phyloP scores from a whole-genome alignment of 2,888 invertebrate species.

The Actias luna region DNA sequence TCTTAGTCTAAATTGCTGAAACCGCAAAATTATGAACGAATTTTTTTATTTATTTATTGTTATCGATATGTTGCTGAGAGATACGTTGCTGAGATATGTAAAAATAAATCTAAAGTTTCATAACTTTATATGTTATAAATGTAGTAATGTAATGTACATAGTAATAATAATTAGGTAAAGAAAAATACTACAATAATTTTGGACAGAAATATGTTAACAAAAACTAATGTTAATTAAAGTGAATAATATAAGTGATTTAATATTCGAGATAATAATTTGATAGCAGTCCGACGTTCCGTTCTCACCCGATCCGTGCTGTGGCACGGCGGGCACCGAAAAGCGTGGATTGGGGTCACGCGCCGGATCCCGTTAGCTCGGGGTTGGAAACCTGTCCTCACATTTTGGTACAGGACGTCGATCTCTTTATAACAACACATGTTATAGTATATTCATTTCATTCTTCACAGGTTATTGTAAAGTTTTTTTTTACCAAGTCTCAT shows the following conservation, averaged over 20 bases:
- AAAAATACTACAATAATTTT: not conserved
- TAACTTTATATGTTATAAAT: too few relatives aligned
- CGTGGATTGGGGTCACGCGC: slow-evolving; percentile 45
- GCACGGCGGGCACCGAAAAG: slow-evolving; percentile 41
- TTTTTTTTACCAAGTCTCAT: not conserved
- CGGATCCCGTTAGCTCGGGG: slow-evolving; percentile 46
- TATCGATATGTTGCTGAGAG: too few relatives aligned
- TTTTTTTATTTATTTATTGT: too few relatives aligned
- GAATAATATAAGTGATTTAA: not conserved
- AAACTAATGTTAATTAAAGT: not conserved
- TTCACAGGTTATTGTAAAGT: not conserved
- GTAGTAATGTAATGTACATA: too few relatives aligned
- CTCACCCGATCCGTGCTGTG: slow-evolving; percentile 1
- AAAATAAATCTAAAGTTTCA: too few relatives aligned
- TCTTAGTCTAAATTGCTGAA: too few relatives aligned
- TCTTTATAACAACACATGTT: not conserved
- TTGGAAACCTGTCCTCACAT: slow-evolving; percentile 39
- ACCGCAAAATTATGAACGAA: too few relatives aligned
- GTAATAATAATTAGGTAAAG: too few relatives aligned
- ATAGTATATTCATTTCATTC: not conserved
- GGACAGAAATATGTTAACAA: not conserved
- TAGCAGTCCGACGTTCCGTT: not conserved
- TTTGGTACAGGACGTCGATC: slow-evolving; percentile 16
- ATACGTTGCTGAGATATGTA: too few relatives aligned
- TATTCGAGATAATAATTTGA: not conserved